Evolutionary conservation across 2,113 vertebrate genomes (phyloP).

Genomic region (Nymphicus hollandicus): DNA sequence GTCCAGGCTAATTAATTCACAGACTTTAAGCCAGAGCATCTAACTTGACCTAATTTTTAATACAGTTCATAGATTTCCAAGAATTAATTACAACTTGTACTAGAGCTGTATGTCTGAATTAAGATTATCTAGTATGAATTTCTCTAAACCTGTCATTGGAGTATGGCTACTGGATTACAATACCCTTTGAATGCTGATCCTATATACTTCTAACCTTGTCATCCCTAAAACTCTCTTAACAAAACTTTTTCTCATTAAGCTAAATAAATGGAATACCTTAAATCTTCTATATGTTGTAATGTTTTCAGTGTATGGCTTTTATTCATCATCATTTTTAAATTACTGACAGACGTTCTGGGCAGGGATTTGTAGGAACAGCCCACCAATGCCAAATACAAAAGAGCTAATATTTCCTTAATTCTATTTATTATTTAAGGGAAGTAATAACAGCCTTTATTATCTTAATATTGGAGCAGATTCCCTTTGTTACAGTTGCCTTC

Average conservation of each 20-base stretch:
- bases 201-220: not conserved
- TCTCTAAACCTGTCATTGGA: not conserved
- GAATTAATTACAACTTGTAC: not conserved
- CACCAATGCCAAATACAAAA: not conserved
- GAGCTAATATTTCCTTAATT: not conserved
- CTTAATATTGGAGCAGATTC: not conserved
- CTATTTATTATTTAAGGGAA: not conserved
- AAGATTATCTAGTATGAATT: not conserved
- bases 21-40: not conserved
- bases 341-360: not conserved
- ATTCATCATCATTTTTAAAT: not conserved
- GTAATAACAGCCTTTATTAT: not conserved
- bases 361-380: not conserved
- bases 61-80: not conserved
- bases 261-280: not conserved
- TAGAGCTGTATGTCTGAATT: not conserved
- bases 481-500: not conserved
- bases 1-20: not conserved
- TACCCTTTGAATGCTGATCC: not conserved
- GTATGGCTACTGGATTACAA: not conserved
- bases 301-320: not conserved
- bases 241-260: not conserved
- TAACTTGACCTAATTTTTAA: not conserved
- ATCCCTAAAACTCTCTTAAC: not conserved
- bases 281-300: not conserved